Percentiles rank a stretch among this genome's conserved stretches.
These are phyloP conservation scores for Tapirus indicus DNA, from an alignment of 2,797 vertebrate genomes.

Conservation along the genomic window DNA sequence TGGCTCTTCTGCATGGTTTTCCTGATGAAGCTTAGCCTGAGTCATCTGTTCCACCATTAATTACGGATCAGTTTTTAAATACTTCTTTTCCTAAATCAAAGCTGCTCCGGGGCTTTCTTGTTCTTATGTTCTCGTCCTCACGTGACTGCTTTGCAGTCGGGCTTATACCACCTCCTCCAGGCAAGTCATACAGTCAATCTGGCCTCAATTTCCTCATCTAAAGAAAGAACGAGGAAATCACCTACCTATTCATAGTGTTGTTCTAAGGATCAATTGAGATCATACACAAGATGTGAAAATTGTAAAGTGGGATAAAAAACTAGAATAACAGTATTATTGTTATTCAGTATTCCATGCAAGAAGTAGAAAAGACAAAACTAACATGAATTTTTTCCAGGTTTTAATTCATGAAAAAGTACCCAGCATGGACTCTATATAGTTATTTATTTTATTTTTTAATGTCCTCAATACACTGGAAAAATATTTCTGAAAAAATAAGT, in stretches of 20 bases:
- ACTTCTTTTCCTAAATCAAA: not conserved
- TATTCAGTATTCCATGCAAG: not conserved
- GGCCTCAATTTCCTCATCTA: not conserved
- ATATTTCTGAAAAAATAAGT: not conserved
- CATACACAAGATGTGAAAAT: not conserved
- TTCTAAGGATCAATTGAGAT: not conserved
- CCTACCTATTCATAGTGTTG: not conserved
- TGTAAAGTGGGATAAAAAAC: not conserved
- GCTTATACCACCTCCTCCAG: no score
- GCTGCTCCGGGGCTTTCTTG: no score
- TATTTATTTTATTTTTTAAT: not conserved
- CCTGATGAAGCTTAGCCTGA: not conserved
- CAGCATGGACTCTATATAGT: not conserved
- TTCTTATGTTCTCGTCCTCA: not conserved
- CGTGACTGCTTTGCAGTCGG: fast-evolving
- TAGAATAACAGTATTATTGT: not conserved
- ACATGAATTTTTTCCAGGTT: not conserved
- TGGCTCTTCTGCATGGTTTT: not conserved
- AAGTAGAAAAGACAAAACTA: not conserved
- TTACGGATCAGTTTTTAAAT: not conserved
- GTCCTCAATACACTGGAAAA: not conserved
- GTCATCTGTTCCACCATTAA: not conserved
- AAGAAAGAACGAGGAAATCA: not conserved
- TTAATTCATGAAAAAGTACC: constrained; percentile 19
- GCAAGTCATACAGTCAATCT: not conserved